A percentile compares a stretch with the other conserved stretches of the same genome.
These are phyloP conservation scores for Archaeoteleia sp. DNA, from an alignment of 2,888 invertebrate species.

Conservation along the genomic window DNA sequence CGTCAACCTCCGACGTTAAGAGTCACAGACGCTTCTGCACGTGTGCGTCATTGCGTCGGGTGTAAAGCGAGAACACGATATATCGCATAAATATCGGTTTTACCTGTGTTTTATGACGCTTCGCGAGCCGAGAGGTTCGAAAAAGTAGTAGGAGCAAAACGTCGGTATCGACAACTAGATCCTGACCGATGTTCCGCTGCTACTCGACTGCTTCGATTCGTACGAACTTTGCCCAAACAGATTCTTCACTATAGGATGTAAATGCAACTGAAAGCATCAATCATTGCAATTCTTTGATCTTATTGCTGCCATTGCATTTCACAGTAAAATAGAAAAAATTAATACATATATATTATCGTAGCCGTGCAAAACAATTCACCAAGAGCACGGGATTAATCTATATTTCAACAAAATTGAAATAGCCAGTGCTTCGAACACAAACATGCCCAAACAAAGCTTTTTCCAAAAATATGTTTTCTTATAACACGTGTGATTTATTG, in stretches of 20 bases:
- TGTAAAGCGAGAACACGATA: constrained; percentile 62
- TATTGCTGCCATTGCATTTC: constrained; percentile 35
- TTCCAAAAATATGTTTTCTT: no score
- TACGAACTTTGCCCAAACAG: constrained; percentile 25
- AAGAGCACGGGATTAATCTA: no score
- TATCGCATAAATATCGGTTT: constrained; percentile 73
- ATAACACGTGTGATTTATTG: no score
- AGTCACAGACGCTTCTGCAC: constrained; percentile 49
- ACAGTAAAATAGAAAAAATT: constrained; percentile 28
- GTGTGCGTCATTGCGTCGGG: constrained; percentile 54
- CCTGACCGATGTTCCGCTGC: constrained; percentile 70
- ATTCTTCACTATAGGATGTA: constrained; percentile 21
- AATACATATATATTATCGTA: constrained; percentile 3
- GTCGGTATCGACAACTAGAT: constrained; percentile 71
- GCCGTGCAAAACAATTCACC: neutral
- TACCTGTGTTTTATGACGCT: constrained; percentile 73
- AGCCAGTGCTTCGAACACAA: no score
- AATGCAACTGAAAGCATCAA: constrained; percentile 39
- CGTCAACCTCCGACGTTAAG: constrained; percentile 69
- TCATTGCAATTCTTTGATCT: constrained; percentile 47
- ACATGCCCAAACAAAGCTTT: no score
- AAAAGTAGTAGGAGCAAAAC: constrained; percentile 47
- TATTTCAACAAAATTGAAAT: no score
- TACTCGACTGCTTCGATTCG: constrained; percentile 49
- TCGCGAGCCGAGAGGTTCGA: constrained; percentile 34